These are phyloP conservation scores for Prionailurus viverrinus DNA, from an alignment of 2,113 vertebrate species.

Conservation along the genomic window DNA sequence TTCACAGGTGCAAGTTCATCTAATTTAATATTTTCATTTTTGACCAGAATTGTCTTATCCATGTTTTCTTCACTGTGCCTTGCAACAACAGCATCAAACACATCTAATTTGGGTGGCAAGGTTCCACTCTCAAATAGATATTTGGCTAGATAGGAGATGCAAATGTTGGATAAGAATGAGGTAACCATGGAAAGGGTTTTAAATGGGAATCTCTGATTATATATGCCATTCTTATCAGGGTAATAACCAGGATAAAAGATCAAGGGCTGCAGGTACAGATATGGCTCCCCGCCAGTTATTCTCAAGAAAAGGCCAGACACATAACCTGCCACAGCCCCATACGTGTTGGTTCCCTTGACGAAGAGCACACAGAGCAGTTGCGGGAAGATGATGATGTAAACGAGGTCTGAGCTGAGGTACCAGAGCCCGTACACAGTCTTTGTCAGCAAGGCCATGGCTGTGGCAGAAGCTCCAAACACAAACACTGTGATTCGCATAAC, in stretches of 20 bases:
- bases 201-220: constrained; percentile 96
- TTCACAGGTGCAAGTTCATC: constrained; percentile 95
- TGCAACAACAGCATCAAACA: constrained; percentile 96
- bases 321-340: constrained; percentile 95
- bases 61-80: constrained; percentile 97
- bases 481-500: constrained; percentile 97
- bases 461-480: constrained; percentile 95
- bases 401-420: constrained; percentile 98
- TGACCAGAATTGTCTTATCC: constrained; percentile 97
- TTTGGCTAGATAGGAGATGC: constrained; percentile 94
- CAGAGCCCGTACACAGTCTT: constrained; percentile 97
- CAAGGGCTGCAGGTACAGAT: constrained; percentile 95
- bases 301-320: constrained; percentile 94
- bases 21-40: constrained; percentile 95
- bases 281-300: constrained; percentile 96
- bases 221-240: constrained; percentile 89
- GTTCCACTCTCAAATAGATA: constrained; percentile 97
- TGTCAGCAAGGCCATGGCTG: constrained; percentile 96
- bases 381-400: constrained; percentile 99
- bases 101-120: constrained; percentile 95
- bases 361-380: constrained; percentile 97
- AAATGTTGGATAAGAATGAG: constrained; percentile 93
- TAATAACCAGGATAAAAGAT: constrained; percentile 96
- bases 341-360: constrained; percentile 97
- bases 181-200: constrained; percentile 96